phyloP scores from a whole-genome alignment of 2,113 vertebrate species.

The Bufo bufo region DNA sequence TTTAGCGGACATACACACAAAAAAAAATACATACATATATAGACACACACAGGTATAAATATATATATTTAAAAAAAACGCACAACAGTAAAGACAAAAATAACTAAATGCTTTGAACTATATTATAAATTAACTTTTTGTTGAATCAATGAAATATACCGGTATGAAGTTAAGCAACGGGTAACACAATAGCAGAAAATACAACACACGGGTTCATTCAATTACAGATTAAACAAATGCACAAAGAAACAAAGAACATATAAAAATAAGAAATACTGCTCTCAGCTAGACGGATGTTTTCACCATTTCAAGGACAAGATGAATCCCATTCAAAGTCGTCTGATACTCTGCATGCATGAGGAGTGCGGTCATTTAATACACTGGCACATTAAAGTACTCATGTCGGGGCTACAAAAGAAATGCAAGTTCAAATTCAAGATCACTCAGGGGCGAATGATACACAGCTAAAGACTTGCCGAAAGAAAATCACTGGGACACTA shows the following conservation, averaged over 20 bases:
- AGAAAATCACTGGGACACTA: neutral
- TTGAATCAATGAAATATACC: neutral
- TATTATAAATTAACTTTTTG: neutral
- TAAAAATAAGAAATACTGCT: conserved; percentile 67
- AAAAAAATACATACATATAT: too few relatives aligned
- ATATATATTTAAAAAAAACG: neutral
- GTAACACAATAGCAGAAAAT: neutral
- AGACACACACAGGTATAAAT: too few relatives aligned
- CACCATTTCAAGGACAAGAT: conserved; percentile 78
- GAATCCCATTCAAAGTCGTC: conserved; percentile 76
- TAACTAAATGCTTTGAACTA: neutral
- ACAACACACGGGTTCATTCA: conserved; percentile 1
- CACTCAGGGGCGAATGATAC: conserved; percentile 24
- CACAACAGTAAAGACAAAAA: neutral
- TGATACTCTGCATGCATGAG: conserved; percentile 79
- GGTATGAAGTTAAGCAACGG: neutral
- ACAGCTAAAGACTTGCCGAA: neutral
- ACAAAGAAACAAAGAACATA: conserved; percentile 67
- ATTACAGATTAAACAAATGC: conserved; percentile 63
- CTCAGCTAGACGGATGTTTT: conserved; percentile 70
- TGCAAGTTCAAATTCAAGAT: conserved; percentile 74
- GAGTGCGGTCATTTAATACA: conserved; percentile 92
- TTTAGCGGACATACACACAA: too few relatives aligned
- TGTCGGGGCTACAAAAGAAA: conserved; percentile 96
- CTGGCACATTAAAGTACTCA: conserved; percentile 99